Evolutionary conservation across 1,140 invertebrate species (phyloP).

Genomic region (Rhopalosiphum padi): DNA sequence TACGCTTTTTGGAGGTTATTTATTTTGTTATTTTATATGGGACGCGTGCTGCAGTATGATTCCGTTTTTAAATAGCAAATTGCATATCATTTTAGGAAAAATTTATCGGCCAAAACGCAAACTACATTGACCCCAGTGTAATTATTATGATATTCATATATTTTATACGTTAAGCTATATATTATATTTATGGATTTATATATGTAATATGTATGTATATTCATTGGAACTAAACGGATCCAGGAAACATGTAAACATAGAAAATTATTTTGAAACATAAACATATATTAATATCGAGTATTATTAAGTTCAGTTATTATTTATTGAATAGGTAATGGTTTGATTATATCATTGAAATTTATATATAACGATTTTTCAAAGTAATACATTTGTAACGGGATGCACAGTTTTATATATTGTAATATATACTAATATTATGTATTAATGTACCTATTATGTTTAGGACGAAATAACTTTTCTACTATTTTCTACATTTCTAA

Average conservation of each 20-base stretch:
- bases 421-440: conserved; percentile 6
- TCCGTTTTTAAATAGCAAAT: conserved; percentile 23
- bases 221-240: not conserved
- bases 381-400: not conserved
- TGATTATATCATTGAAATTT: not conserved
- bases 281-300: not conserved
- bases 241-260: not conserved
- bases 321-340: not conserved
- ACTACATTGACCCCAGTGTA: not conserved
- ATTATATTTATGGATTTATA: not conserved
- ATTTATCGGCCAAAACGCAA: not conserved
- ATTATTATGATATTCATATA: not conserved
- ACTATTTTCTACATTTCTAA: conserved; percentile 41
- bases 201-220: not conserved
- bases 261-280: conserved; percentile 26
- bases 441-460: not conserved
- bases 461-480: conserved; percentile 20
- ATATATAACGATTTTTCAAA: not conserved
- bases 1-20: not conserved
- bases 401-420: conserved; percentile 21
- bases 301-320: conserved; percentile 11
- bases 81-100: conserved; percentile 12
- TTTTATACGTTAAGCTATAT: not conserved
- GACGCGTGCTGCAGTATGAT: not conserved
- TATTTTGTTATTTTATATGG: not conserved